Base-by-base conservation (phyloP, 2,113 vertebrate genomes). In the Rhombomys opimus region DNA sequence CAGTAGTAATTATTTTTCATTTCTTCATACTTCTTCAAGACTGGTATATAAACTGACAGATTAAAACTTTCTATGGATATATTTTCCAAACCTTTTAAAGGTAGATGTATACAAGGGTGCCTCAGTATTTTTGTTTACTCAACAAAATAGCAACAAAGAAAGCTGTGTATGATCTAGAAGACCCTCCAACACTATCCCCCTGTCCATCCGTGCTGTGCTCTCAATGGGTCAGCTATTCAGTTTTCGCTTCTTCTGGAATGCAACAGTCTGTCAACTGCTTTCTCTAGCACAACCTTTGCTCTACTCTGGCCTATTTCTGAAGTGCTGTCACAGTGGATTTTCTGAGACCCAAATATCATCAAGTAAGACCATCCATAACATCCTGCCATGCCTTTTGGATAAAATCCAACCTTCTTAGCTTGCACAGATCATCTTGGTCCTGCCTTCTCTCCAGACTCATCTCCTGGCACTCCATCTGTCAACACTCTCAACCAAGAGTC, bases 11-110 rank as follows among this genome's bases (percentile, higher is more conserved):
- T 90, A 91, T 72, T 93, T 93, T 86, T 50, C 70, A 52, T 91
- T 89, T 95, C 89, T 90, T 97, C 88, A 41, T 84, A 67, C 77
- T 95, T 95, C 46, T 65, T 80, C 59, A 96, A 92, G 81, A 32
- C 25, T 57, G n/a, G 18, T 46, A 6, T 32, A 61, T 52, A 86
- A 54, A 91, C 63, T 73, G 57, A 90, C 77, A 23, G 65, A 94
- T 95, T 88, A 90, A 96, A 82, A 88, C n/a, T 52, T 15, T 87
- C 78, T 75, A 12, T 90, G 78, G 84, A 92, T 86, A 96, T 81
- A 92, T 61, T 86, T 95, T 95, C 18, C 23, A 73, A 76, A 94
- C 38, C 61, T 18, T 67, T 41, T 46, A 57, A 4, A 46, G 46
- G 4, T 88, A 67, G 4, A 25, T 22, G 87, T 68, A 41, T 81